Base-by-base conservation (phyloP, 2,888 invertebrate species). In the Temnothorax ravouxi region DNA sequence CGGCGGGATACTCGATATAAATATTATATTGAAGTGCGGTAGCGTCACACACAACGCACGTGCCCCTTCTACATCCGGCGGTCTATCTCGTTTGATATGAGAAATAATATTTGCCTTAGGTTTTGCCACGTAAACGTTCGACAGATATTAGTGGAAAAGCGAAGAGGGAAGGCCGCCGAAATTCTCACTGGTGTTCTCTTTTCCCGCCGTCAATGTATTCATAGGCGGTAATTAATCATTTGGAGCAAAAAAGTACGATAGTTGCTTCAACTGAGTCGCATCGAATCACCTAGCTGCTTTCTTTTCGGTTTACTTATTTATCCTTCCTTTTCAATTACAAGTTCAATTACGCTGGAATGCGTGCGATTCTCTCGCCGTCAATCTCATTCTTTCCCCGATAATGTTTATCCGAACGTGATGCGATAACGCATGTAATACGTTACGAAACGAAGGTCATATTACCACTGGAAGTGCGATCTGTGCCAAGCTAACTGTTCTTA, bases 71-170 rank as follows among this genome's bases (percentile, higher is more conserved):
- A 69, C 79, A 85, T 89, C 86, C 75, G 87, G 88, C 75, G 79
- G 71, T 79, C 88, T 86, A 85, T 87, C 69, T 71, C 87, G 83
- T 84, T 59, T 82, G 90, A 88, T 88, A 84, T 84, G 88, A 89
- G 88, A 89, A 91, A 91, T 91, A 92, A 91, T 92, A 91, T 91
- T 91, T 91, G 84, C 84, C 77, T 86, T 75, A 41, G 52, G 76
- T 69, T 69, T 66, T 50, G 76, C 83, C 82, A 34, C 25, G 54
- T 69, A 47, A 88, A 75, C 66, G 59, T 62, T 34, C 66, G 72
- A 50, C 29, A 54, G 80, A 83, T 83, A 76, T 81, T 62, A 62
- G 41, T 15, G 25, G 74, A 47, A 83, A 85, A 83, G 67, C 79
- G 47, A 77, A 29, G 64, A 71, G 81, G 62, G 67, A 67, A 85